Percentiles rank a stretch among this genome's conserved stretches.
Evolutionary conservation across 2,113 vertebrate genomes (phyloP).

Genomic region (Sminthopsis crassicaudata): DNA sequence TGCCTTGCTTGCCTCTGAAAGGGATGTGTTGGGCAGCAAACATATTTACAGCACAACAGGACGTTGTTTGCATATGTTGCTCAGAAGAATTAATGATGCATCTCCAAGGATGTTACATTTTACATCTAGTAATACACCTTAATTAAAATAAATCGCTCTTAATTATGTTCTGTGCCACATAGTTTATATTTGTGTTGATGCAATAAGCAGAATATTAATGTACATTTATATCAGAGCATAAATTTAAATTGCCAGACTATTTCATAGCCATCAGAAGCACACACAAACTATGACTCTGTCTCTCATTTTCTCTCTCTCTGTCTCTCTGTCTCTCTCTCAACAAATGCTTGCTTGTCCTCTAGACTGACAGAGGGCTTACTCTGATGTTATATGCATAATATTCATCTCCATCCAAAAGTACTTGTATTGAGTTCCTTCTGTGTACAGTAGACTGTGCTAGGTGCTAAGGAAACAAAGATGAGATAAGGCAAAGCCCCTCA

Average conservation of each 20-base stretch:
- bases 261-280: neutral
- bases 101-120: slow-evolving; percentile 43
- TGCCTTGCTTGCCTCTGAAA: rapidly evolving
- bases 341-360: neutral
- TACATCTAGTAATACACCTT: slow-evolving; percentile 57
- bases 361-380: neutral
- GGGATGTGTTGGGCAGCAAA: neutral
- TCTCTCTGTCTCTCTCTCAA: neutral
- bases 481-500: neutral
- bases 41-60: neutral
- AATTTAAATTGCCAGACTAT: neutral
- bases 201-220: neutral
- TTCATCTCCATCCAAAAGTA: neutral
- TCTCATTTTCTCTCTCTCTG: too few species aligned
- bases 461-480: neutral
- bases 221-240: neutral
- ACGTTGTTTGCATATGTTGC: slow-evolving; percentile 6
- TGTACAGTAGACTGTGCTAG: neutral
- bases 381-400: neutral
- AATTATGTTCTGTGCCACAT: slow-evolving; percentile 51
- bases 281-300: neutral
- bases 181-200: neutral
- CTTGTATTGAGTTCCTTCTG: neutral
- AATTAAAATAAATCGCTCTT: slow-evolving; percentile 73
- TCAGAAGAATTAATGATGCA: slow-evolving; percentile 41